Evolutionary conservation across 2,797 vertebrate genomes (phyloP), one percentile per base, ranked within the genome.

Genomic region (Fratercula arctica): DNA sequence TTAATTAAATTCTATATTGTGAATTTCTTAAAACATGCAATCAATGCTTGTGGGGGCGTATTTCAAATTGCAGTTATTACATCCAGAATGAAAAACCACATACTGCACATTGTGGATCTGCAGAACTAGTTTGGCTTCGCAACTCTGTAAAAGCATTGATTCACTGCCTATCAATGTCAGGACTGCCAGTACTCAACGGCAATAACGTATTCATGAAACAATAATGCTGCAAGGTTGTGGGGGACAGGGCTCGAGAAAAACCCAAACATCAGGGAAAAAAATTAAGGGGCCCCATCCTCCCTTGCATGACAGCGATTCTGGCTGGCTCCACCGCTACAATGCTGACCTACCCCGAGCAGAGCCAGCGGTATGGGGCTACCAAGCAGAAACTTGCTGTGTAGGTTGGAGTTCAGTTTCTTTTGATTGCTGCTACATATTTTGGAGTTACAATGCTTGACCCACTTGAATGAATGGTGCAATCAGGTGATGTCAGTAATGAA

Each of bases 381-480:
- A 74, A 90, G 91, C 88, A 94, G 86, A 96, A 95, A 94, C 75
- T 83, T 72, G 78, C 88, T 78, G 78, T 57, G 78, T 92, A 74
- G 57, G 68, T 43, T 94, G 64, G 64, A 90, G 60, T 48, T 92
- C 59, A 72, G 37, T 93, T 90, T 80, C 78, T 79, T 90, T 73
- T 80, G 84, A 92, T 66, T 95, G 68, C 88, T 85, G 45, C 74
- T 77, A 76, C 84, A 50, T 77, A 92, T 79, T 93, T 84, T 54
- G 41, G 81, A 82, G 43, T 73, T 77, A 87, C 57, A 80, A 53
- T 33, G 68, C 66, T 74, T 75, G 86, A 90, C 45, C 46, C n/a
- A 21, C 66, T 72, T 61, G 53, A 94, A 80, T 12, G 43, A 89
- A 85, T 16, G 4, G 7, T 90, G 83, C 54, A 72, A 80, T 54